A percentile compares a stretch with the other conserved stretches of the same genome.
These are phyloP conservation scores for Atopsyche davidsoni DNA, from an alignment of 1,140 invertebrate genomes.

Conservation along the genomic window DNA sequence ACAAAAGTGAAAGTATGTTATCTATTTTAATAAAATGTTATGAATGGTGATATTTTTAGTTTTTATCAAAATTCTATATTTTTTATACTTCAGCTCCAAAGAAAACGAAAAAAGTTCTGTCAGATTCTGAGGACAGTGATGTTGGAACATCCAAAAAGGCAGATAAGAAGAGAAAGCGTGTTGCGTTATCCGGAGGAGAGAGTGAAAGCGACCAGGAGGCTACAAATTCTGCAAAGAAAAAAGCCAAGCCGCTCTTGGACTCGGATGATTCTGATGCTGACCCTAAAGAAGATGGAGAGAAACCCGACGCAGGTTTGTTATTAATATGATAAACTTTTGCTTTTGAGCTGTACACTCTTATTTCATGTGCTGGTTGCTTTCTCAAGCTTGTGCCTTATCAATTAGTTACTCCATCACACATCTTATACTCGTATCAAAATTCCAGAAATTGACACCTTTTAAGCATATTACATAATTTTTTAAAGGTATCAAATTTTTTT, in stretches of 20 bases:
- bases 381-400: too few species aligned
- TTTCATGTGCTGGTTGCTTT: too few species aligned
- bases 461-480: too few species aligned
- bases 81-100: slow-evolving; percentile 32
- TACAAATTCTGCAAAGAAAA: slow-evolving; percentile 37
- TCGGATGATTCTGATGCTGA: slow-evolving; percentile 52
- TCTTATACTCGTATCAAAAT: too few species aligned
- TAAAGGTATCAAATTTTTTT: too few species aligned
- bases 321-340: slow-evolving; percentile 11
- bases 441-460: too few species aligned
- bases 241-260: slow-evolving; percentile 42
- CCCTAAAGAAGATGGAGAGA: slow-evolving; percentile 35
- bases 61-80: slow-evolving; percentile 21
- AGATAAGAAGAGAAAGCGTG: slow-evolving; percentile 26
- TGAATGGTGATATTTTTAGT: slow-evolving; percentile 8
- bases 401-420: too few species aligned
- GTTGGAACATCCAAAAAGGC: slow-evolving; percentile 30
- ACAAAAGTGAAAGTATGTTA: slow-evolving; percentile 28
- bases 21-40: slow-evolving; percentile 19
- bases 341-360: slow-evolving; percentile 7
- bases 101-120: slow-evolving; percentile 46
- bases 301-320: slow-evolving; percentile 24
- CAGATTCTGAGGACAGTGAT: slow-evolving; percentile 49
- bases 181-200: slow-evolving; percentile 27
- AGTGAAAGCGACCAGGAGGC: slow-evolving; percentile 39